Base-by-base conservation (phyloP, 2,113 vertebrate species). In the Apodemus speciosus region DNA sequence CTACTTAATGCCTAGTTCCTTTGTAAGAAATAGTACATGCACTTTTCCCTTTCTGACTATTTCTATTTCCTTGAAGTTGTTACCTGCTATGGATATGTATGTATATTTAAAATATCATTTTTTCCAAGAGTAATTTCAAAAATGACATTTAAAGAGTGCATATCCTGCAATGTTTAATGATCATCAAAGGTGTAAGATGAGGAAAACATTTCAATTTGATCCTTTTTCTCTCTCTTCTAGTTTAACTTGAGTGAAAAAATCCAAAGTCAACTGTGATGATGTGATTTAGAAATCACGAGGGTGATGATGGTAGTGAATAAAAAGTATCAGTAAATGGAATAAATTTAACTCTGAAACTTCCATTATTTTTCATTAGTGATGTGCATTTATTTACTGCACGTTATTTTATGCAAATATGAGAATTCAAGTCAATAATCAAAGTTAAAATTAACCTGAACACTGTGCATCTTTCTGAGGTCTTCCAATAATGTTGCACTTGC, bases 321-420 rank as follows among this genome's bases (percentile, higher is more conserved):
- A 64, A 85, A 91, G 0, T 2, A 62, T 40, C 60, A 76, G 16
- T 2, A 27, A 21, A 43, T 32, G 21, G 32, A 91, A 75, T 56
- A 73, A 58, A 68, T 49, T 73, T 89, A 69, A 71, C 18, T 0
- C 10, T 60, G 25, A 92, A n/a, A 0, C 23, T 16, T 58, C 38
- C 46, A 30, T 71, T 66, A n/a, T n/a, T 94, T 56, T 68, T 77
- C 60, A 58, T 73, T 38, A 71, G 13, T 62, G 58, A 68, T 72
- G 84, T 72, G 30, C 27, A 69, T 88, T 60, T 93, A 71, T 86
- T 60, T 93, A 71, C 86, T 90, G 25, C 16, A 27, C 11, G 49
- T 18, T 11, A 93, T 40, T 88, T 90, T 84, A 93, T 87, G 94
- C 73, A 95, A 95, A 94, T 93, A 71, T 2, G 69, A 83, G 56